Evolutionary conservation across 2,113 vertebrate genomes (phyloP).

Genomic region (Capreolus pygargus): DNA sequence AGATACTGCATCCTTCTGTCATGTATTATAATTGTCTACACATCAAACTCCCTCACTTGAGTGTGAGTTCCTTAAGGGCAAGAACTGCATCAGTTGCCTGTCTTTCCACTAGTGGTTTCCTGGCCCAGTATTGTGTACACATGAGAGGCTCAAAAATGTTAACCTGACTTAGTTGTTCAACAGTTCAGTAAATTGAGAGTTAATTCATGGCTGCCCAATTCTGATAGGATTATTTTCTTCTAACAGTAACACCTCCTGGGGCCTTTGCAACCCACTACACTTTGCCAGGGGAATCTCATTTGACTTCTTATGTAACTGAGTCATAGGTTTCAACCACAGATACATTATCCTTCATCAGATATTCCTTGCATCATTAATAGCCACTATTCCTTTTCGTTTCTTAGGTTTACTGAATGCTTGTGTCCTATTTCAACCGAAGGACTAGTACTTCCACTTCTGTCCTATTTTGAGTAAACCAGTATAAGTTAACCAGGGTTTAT

Average conservation of each 20-base stretch:
- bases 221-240: neutral
- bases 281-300: neutral
- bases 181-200: neutral
- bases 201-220: neutral
- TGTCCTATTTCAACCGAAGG: neutral
- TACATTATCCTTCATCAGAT: conserved; percentile 39
- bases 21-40: neutral
- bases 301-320: neutral
- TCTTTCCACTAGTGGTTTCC: neutral
- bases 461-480: conserved; percentile 29
- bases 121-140: neutral
- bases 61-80: neutral
- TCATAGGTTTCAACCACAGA: conserved; percentile 10
- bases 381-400: conserved; percentile 23
- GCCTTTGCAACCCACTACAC: neutral
- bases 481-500: neutral
- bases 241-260: neutral
- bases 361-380: conserved; percentile 57
- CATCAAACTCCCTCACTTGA: neutral
- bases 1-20: neutral
- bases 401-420: conserved; percentile 7
- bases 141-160: neutral
- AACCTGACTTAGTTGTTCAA: neutral
- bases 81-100: neutral
- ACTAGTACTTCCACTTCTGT: neutral